These are phyloP conservation scores for Autographa gamma DNA, from an alignment of 2,888 invertebrate species.

Conservation along the genomic window DNA sequence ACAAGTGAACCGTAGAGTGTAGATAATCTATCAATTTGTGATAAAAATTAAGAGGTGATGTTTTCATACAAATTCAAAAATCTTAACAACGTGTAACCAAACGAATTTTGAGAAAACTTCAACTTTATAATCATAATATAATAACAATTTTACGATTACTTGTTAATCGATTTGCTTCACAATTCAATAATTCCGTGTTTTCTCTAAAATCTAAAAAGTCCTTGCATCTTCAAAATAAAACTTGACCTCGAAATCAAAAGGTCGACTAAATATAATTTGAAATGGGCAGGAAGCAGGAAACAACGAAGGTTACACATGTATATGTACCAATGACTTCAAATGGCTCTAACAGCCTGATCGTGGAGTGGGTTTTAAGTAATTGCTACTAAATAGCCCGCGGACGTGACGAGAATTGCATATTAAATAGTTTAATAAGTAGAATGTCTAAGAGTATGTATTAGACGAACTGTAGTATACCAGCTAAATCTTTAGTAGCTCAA, in stretches of 20 bases:
- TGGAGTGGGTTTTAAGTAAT: slow-evolving; percentile 46
- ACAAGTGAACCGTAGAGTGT: too few species aligned
- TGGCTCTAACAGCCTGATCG: slow-evolving; percentile 41
- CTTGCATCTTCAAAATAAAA: slow-evolving; percentile 9
- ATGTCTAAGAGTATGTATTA: neutral
- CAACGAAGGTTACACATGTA: slow-evolving; percentile 21
- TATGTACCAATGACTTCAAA: slow-evolving; percentile 22
- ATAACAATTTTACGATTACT: too few species aligned
- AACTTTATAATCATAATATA: too few species aligned
- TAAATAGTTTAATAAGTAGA: slow-evolving; percentile 21
- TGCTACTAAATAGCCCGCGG: slow-evolving; percentile 34
- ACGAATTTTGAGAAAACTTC: too few species aligned
- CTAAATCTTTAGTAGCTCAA: neutral
- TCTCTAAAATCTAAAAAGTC: neutral
- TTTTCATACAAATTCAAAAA: too few species aligned
- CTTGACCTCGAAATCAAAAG: slow-evolving; percentile 21
- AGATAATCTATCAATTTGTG: too few species aligned
- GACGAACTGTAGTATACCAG: neutral
- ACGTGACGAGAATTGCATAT: slow-evolving; percentile 47
- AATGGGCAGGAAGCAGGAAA: slow-evolving; percentile 39
- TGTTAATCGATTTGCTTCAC: neutral
- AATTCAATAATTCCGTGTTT: neutral
- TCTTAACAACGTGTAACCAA: too few species aligned
- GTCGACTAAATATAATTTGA: slow-evolving; percentile 33
- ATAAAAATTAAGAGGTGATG: too few species aligned